phyloP scores from a whole-genome alignment of 2,797 vertebrate genomes.

The Onychomys torridus region DNA sequence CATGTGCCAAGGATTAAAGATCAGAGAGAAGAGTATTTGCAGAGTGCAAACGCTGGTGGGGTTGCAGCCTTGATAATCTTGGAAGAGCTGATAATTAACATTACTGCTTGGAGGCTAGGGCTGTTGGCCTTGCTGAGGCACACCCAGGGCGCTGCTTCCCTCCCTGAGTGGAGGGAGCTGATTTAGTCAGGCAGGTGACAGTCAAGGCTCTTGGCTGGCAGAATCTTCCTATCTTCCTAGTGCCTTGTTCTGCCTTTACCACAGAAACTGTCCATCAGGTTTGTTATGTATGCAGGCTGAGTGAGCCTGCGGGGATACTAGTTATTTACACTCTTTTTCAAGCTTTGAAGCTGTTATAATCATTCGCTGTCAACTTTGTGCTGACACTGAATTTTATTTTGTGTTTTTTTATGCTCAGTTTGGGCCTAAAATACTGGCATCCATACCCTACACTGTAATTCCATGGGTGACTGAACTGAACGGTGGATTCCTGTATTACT shows the following conservation, averaged over 20 bases:
- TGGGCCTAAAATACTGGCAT: slow-evolving; percentile 90
- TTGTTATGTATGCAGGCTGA: slow-evolving; percentile 92
- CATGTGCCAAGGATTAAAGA: slow-evolving; percentile 73
- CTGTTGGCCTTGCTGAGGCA: slow-evolving; percentile 75
- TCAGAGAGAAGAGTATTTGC: slow-evolving; percentile 56
- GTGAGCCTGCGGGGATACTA: slow-evolving; percentile 93
- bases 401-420: slow-evolving; percentile 90
- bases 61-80: slow-evolving; percentile 62
- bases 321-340: slow-evolving; percentile 97
- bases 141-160: slow-evolving; percentile 78
- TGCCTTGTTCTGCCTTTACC: slow-evolving; percentile 85
- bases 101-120: slow-evolving; percentile 78
- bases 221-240: slow-evolving; percentile 89
- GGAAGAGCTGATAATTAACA: slow-evolving; percentile 76
- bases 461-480: slow-evolving; percentile 89
- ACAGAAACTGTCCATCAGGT: slow-evolving; percentile 91
- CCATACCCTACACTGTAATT: slow-evolving; percentile 88
- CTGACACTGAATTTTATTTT: slow-evolving; percentile 92
- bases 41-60: slow-evolving; percentile 61
- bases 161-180: slow-evolving; percentile 86
- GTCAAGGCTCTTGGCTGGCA: slow-evolving; percentile 88
- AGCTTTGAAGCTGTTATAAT: slow-evolving; percentile 94
- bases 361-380: slow-evolving; percentile 96
- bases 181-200: slow-evolving; percentile 91
- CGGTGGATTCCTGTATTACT: slow-evolving; percentile 85